Base-by-base conservation (phyloP, 2,888 invertebrate genomes). In the Ichneumon xanthorius region DNA sequence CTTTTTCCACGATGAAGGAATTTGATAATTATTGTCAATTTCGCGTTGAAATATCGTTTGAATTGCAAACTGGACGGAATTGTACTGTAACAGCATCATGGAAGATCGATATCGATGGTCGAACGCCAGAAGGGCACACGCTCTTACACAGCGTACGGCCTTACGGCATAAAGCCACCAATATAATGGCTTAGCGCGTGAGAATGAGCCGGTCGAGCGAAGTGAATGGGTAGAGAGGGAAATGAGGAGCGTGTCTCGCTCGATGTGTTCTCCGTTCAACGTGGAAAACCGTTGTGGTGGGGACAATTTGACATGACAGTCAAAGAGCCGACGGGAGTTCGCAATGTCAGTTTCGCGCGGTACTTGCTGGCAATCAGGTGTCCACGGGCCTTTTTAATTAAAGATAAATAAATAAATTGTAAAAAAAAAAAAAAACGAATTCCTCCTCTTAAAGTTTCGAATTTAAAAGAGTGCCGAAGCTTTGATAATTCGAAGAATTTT, bases 291-390 rank as follows among this genome's bases (percentile, higher is more conserved):
- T 33, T 19, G 85, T 82, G 86, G 89, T 87, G 90, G 92, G 90
- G 88, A 88, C 87, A 89, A 90, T 91, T 92, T 90, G 87, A 90
- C 88, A 88, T 89, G 91, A 88, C 89, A 89, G 90, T 86, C 88
- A 89, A 90, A 90, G 89, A 89, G 86, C 88, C 88, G 87, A 77
- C 85, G 83, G 75, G 83, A 89, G 86, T 89, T 89, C 81, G 85
- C 90, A 91, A 90, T 91, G 89, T 89, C 90, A 91, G 91, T 91
- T 91, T 88, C 87, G 87, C 89, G 88, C 88, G 86, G 88, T 77
- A 87, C 88, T 87, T 88, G 88, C 87, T 84, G 79, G 89, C 84
- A 86, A 73, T 87, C 89, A 89, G 89, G 87, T 88, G 86, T 73
- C 65, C 70, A 11, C 65, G 63, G 73, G 19, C 19, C 48, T 63